These are phyloP conservation scores for Hylaea fasciaria DNA, from an alignment of 2,888 invertebrate genomes.

Conservation along the genomic window DNA sequence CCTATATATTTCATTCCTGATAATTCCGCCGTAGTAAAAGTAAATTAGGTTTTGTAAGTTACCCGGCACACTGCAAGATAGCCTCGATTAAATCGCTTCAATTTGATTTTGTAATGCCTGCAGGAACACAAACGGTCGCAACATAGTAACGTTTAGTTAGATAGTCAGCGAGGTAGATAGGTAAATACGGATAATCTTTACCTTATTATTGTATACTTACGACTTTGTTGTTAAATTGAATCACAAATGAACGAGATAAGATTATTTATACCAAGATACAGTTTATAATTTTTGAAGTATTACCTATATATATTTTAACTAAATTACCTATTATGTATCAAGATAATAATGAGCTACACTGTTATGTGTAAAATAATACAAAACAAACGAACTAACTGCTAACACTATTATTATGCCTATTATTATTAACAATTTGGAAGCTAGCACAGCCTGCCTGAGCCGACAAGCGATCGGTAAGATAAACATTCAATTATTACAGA, in stretches of 20 bases:
- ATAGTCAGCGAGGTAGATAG: conserved; percentile 11
- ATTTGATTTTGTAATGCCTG: conserved; percentile 22
- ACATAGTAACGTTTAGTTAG: conserved; percentile 11
- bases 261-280: neutral
- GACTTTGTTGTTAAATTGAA: neutral
- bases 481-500: conserved; percentile 25
- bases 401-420: neutral
- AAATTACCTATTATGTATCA: too few relatives aligned
- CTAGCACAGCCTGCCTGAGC: neutral
- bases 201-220: neutral
- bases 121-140: neutral
- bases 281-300: too few relatives aligned
- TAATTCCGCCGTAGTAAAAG: too few relatives aligned
- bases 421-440: neutral
- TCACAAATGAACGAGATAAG: neutral
- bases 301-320: too few relatives aligned
- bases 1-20: too few relatives aligned
- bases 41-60: too few relatives aligned
- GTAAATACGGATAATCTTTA: conserved; percentile 9
- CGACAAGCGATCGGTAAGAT: conserved; percentile 11
- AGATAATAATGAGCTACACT: too few relatives aligned
- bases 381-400: too few relatives aligned
- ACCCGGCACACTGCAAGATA: conserved; percentile 12
- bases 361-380: too few relatives aligned
- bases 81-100: conserved; percentile 20